Percentiles rank a stretch among this genome's conserved stretches.
Conservation (phyloP, 2,888 invertebrate species). For the Microctonus hyperodae region DNA sequence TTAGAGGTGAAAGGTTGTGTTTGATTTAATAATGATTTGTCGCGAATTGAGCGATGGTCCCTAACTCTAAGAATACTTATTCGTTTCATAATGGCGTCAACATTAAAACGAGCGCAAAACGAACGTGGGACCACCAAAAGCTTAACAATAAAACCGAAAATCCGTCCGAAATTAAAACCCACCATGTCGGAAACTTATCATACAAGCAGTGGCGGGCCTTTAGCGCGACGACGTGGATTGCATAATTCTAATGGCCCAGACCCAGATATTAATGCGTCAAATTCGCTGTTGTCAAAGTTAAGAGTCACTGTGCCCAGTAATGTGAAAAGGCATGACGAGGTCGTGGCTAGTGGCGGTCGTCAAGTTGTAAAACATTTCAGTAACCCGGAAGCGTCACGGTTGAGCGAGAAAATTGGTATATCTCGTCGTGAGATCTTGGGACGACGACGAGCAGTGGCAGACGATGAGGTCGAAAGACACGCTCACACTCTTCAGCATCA, state of each 20-base stretch:
- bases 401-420: slow-evolving; percentile 28
- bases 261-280: slow-evolving; percentile 48
- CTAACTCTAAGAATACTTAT: slow-evolving; percentile 3
- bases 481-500: slow-evolving; percentile 46
- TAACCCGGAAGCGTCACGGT: slow-evolving; percentile 36
- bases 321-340: slow-evolving; percentile 25
- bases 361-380: slow-evolving; percentile 25
- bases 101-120: slow-evolving; percentile 34
- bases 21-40: neutral
- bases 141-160: slow-evolving; percentile 42
- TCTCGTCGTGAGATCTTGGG: slow-evolving; percentile 39
- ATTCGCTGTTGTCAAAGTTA: slow-evolving; percentile 36
- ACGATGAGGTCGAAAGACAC: slow-evolving; percentile 39
- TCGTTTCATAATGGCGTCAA: slow-evolving; percentile 29
- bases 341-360: slow-evolving; percentile 27
- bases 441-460: slow-evolving; percentile 37
- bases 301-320: slow-evolving; percentile 20
- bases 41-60: slow-evolving; percentile 31
- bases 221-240: slow-evolving; percentile 53
- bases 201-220: slow-evolving; percentile 51
- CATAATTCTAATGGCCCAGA: slow-evolving; percentile 55
- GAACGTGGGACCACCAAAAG: slow-evolving; percentile 42
- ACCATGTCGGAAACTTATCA: slow-evolving; percentile 47
- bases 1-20: neutral
- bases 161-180: slow-evolving; percentile 38